phyloP scores from a whole-genome alignment of 2,888 invertebrate genomes.

The Xylota sylvarum region DNA sequence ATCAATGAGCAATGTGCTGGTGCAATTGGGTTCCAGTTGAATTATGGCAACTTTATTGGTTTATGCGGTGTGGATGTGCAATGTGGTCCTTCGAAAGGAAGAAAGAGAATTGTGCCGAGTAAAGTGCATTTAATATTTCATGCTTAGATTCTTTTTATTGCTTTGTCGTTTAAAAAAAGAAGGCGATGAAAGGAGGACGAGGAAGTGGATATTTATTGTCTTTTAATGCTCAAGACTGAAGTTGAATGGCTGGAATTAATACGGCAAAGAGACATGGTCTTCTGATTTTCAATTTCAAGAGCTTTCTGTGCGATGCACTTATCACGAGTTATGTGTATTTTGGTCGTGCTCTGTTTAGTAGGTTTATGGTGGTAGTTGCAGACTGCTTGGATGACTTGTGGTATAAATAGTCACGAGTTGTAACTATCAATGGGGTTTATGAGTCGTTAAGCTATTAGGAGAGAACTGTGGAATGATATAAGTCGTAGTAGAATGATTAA shows the following conservation, averaged over 20 bases:
- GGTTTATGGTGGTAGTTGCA: too few species aligned
- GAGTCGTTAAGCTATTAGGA: too few species aligned
- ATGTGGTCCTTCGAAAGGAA: slow-evolving; percentile 43
- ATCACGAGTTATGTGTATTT: slow-evolving; percentile 13
- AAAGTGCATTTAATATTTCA: slow-evolving; percentile 74
- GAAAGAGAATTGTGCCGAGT: neutral
- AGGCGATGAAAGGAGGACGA: neutral
- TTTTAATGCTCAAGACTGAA: slow-evolving; percentile 67
- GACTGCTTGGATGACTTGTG: neutral
- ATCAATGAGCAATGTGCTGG: slow-evolving; percentile 73
- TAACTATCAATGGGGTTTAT: too few species aligned
- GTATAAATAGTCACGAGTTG: neutral
- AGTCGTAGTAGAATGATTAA: too few species aligned
- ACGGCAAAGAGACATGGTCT: slow-evolving; percentile 13
- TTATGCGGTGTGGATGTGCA: slow-evolving; percentile 67
- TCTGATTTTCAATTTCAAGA: slow-evolving; percentile 65
- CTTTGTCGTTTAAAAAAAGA: slow-evolving; percentile 49
- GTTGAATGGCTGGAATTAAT: slow-evolving; percentile 61
- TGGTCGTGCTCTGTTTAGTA: neutral
- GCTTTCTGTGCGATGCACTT: slow-evolving; percentile 22
- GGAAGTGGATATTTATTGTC: slow-evolving; percentile 65
- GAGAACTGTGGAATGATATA: too few species aligned
- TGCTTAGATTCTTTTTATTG: slow-evolving; percentile 56
- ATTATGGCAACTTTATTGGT: slow-evolving; percentile 76
- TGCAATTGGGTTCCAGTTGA: slow-evolving; percentile 71